Conservation (phyloP, 2,888 invertebrate genomes). For the Chironomus riparius region DNA sequence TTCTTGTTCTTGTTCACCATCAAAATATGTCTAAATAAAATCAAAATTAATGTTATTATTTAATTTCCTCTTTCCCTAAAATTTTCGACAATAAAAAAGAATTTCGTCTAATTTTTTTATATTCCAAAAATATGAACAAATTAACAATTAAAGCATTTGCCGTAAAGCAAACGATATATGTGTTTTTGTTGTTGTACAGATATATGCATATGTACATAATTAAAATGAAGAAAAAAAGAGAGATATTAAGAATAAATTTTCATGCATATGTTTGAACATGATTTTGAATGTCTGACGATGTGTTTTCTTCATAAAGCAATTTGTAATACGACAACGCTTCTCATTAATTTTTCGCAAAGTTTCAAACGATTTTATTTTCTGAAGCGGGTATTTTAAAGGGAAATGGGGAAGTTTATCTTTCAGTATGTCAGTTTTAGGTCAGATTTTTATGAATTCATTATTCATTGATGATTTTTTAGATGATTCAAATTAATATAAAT, state of each 20-base stretch:
- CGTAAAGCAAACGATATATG: neutral
- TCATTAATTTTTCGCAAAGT: constrained; percentile 26
- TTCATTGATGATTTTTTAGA: too few species aligned
- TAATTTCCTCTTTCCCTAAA: neutral
- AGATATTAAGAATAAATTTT: constrained; percentile 22
- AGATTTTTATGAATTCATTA: too few species aligned
- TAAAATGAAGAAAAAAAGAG: neutral
- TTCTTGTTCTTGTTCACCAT: too few species aligned
- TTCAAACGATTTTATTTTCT: constrained; percentile 16
- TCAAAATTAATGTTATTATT: neutral
- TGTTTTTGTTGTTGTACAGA: neutral
- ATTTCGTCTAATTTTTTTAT: neutral
- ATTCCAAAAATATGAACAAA: constrained; percentile 23
- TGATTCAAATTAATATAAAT: too few species aligned
- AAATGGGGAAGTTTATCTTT: too few species aligned
- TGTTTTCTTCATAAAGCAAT: constrained; percentile 21
- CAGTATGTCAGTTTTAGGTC: too few species aligned
- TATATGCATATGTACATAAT: neutral
- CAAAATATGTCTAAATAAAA: too few species aligned
- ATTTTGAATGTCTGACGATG: constrained; percentile 26
- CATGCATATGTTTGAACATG: constrained; percentile 24
- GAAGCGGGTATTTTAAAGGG: too few species aligned
- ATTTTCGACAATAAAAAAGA: neutral
- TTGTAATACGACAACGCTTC: constrained; percentile 25
- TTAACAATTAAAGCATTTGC: constrained; percentile 22